Base-by-base conservation (phyloP, 2,888 invertebrate genomes). In the Alsophila aescularia region DNA sequence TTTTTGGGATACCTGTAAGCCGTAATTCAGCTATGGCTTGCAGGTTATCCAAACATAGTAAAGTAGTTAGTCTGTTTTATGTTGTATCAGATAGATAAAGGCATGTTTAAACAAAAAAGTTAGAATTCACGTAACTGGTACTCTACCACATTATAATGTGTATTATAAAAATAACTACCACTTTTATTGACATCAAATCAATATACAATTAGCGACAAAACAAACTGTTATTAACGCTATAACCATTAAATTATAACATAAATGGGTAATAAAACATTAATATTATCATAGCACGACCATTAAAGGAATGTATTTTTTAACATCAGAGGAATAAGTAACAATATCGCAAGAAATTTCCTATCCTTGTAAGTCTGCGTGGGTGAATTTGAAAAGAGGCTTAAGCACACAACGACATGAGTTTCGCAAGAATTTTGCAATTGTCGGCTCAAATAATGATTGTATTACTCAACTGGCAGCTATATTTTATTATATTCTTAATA, bases 361-460 rank as follows among this genome's bases (percentile, higher is more conserved):
- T 55, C 70, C 69, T 72, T 74, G 71, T 69, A 69, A 64, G 61
- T 60, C 65, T 66, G 77, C 73, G 85, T 85, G 81, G 85, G 83
- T 74, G 77, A 71, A 52, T 64, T 57, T 62, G 66, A 72, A 66
- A 54, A 50, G 67, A 73, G 71, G 67, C 72, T 73, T 66, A 67
- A 64, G 71, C 69, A 67, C 69, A 74, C 75, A 75, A 66, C 59
- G 61, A 45, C 52, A 48, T 42, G 50, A 73, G 43, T 84, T 83
- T 79, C 73, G 77, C 77, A 83, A 83, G 69, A 62, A 62, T 70
- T 77, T 80, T 75, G 76, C 78, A 84, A 82, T 74, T 72, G 66
- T 69, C 69, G 70, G 67, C 60, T 68, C 70, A 70, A 74, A 79
- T 79, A 79, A 78, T 75, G 67, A 69, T 60, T 31, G 36, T 63